Conservation (phyloP, 2,797 vertebrate genomes). For the Microchirus variegatus region DNA sequence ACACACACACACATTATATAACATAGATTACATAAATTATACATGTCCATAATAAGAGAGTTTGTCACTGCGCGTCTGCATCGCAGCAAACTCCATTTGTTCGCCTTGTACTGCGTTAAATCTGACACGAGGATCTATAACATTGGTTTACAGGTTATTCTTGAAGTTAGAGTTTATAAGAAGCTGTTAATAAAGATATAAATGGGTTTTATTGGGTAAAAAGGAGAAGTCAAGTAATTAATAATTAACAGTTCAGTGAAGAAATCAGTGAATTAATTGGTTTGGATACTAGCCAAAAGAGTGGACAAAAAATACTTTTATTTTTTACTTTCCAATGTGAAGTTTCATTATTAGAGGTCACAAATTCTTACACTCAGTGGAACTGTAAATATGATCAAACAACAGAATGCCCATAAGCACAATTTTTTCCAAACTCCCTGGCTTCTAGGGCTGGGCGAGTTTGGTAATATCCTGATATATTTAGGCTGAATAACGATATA, state of each 20-base stretch:
- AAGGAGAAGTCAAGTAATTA: conserved; percentile 11
- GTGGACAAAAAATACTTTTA: too few relatives aligned
- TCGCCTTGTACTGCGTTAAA: too few relatives aligned
- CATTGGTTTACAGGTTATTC: too few relatives aligned
- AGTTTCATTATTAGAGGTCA: too few relatives aligned
- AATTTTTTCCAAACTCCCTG: background rate
- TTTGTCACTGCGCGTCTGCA: conserved; percentile 33
- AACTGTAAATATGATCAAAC: conserved; percentile 7
- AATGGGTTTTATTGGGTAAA: conserved; percentile 25
- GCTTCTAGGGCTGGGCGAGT: too few relatives aligned
- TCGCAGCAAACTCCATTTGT: conserved; percentile 1
- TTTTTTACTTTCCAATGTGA: too few relatives aligned
- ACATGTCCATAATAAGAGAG: conserved; percentile 4
- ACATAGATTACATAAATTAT: conserved; percentile 4
- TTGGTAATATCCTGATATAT: too few relatives aligned
- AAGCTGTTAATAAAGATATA: background rate
- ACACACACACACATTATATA: too few relatives aligned
- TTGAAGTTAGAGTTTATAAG: too few relatives aligned
- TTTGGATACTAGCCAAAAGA: too few relatives aligned
- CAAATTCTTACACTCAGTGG: background rate
- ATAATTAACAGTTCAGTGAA: conserved; percentile 1
- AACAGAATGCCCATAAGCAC: background rate
- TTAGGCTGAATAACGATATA: too few relatives aligned
- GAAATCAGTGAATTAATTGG: conserved; percentile 24
- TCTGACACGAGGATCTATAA: too few relatives aligned